phyloP scores from a whole-genome alignment of 2,797 vertebrate species.

The Artibeus lituratus region DNA sequence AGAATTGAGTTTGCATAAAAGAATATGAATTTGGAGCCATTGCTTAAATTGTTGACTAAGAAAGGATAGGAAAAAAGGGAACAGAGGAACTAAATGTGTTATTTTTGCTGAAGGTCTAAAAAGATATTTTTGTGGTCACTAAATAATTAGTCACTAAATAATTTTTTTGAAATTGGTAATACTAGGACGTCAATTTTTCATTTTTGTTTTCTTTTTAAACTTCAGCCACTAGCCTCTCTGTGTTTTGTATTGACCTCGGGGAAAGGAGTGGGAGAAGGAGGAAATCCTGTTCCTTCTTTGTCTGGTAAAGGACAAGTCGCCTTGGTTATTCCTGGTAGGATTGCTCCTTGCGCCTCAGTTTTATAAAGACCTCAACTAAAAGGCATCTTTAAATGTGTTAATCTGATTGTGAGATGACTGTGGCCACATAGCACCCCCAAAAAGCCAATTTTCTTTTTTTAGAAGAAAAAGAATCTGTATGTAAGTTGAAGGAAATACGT shows the following conservation, averaged over 20 bases:
- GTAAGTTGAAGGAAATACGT: neutral
- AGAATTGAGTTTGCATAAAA: constrained; percentile 7
- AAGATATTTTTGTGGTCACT: neutral
- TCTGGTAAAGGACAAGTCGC: neutral
- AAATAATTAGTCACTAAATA: neutral
- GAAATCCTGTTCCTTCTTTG: neutral
- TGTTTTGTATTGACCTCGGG: neutral
- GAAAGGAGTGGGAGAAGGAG: neutral
- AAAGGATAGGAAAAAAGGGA: neutral
- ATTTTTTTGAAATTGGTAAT: neutral
- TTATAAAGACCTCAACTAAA: neutral
- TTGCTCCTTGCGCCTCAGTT: neutral
- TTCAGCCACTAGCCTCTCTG: neutral
- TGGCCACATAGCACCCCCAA: neutral
- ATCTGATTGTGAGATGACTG: neutral
- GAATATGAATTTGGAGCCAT: neutral
- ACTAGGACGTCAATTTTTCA: neutral
- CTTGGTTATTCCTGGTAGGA: neutral
- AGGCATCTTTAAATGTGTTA: neutral
- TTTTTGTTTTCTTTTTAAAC: constrained; percentile 20
- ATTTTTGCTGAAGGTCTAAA: neutral
- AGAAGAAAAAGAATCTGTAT: neutral
- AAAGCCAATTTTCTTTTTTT: neutral
- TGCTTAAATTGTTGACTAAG: neutral
- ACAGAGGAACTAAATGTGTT: neutral